Evolutionary conservation across 1,140 invertebrate species (phyloP).

Genomic region (Druon quercuslanigerum): DNA sequence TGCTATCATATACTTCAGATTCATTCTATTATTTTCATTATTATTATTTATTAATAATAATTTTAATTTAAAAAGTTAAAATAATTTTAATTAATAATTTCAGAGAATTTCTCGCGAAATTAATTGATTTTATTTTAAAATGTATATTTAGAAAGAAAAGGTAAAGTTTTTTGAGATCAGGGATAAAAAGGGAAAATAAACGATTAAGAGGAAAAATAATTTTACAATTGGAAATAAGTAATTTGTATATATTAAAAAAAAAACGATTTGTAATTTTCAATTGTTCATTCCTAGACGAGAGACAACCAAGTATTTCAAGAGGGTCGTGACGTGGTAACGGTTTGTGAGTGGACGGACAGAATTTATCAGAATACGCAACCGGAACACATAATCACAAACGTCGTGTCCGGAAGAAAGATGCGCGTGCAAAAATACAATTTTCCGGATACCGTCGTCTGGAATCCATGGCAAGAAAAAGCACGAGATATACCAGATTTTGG

Average conservation of each 20-base stretch:
- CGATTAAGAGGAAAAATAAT: background rate
- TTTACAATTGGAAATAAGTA: background rate
- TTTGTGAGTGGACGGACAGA: constrained; percentile 94
- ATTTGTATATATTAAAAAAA: constrained; percentile 32
- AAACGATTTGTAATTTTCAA: constrained; percentile 29
- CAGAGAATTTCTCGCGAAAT: too few relatives aligned
- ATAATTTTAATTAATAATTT: too few relatives aligned
- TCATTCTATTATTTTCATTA: too few relatives aligned
- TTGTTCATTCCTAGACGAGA: constrained; percentile 78
- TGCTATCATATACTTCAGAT: too few relatives aligned
- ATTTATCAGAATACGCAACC: constrained; percentile 95
- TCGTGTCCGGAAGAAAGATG: constrained; percentile 93
- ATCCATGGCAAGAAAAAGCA: constrained; percentile 95
- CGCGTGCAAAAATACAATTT: constrained; percentile 95
- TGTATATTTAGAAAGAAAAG: too few relatives aligned
- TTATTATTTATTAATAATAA: too few relatives aligned
- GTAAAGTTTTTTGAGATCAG: too few relatives aligned
- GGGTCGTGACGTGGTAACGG: constrained; percentile 89
- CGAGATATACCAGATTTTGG: constrained; percentile 95
- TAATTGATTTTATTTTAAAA: too few relatives aligned
- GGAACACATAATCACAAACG: constrained; percentile 94
- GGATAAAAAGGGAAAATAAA: too few relatives aligned
- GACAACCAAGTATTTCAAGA: constrained; percentile 90
- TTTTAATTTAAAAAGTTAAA: too few relatives aligned
- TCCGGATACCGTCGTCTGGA: constrained; percentile 97